These are phyloP conservation scores for Drosophila subobscura DNA, from an alignment of 1,140 invertebrate genomes.

Conservation along the genomic window DNA sequence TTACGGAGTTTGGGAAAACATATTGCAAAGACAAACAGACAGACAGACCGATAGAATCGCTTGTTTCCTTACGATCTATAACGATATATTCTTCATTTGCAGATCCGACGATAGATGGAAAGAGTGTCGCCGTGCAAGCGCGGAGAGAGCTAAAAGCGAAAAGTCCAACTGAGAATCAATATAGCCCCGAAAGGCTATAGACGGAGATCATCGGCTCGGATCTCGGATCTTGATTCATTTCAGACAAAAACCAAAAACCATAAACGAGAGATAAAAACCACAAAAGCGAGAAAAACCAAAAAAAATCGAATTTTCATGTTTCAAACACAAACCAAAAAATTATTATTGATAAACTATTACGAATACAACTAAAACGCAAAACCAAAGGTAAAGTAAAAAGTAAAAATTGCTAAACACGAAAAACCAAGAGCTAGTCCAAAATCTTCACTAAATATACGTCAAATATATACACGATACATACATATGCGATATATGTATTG, in stretches of 20 bases:
- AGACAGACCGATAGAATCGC: too few relatives aligned
- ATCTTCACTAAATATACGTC: slow-evolving; percentile 54
- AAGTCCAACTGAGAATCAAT: background rate
- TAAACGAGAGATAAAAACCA: slow-evolving; percentile 5
- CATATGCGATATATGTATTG: slow-evolving; percentile 20
- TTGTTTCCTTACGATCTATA: slow-evolving; percentile 5
- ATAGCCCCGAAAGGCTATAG: slow-evolving; percentile 8
- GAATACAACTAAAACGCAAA: slow-evolving; percentile 36
- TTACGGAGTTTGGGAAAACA: too few relatives aligned
- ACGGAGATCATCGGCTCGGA: too few relatives aligned
- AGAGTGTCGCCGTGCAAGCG: slow-evolving; percentile 34
- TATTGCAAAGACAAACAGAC: too few relatives aligned
- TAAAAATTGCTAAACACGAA: slow-evolving; percentile 60
- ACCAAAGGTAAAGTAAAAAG: slow-evolving; percentile 40
- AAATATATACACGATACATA: slow-evolving; percentile 29
- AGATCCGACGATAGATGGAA: slow-evolving; percentile 45
- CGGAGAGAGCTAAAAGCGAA: slow-evolving; percentile 30
- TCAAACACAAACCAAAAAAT: slow-evolving; percentile 37
- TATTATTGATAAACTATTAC: slow-evolving; percentile 55
- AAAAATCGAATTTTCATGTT: slow-evolving; percentile 56
- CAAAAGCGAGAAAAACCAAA: slow-evolving; percentile 18
- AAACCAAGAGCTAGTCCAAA: slow-evolving; percentile 66
- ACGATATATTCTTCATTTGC: slow-evolving; percentile 20
- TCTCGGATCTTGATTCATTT: slow-evolving; percentile 27
- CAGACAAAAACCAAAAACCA: slow-evolving; percentile 21